phyloP scores from a whole-genome alignment of 1,140 invertebrate genomes.

The Calephelis nemesis region DNA sequence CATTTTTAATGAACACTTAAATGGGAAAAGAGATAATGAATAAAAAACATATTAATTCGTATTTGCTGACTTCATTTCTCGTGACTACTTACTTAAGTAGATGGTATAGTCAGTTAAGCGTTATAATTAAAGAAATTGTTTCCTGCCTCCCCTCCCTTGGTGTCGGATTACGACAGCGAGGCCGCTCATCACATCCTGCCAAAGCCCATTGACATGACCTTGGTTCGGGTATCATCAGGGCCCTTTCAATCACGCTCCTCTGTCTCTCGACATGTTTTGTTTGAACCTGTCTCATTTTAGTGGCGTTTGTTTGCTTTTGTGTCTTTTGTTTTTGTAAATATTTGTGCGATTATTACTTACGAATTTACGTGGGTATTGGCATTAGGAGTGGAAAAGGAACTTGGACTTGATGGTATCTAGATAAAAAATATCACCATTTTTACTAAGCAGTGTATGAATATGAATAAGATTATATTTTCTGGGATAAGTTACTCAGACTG shows the following conservation, averaged over 20 bases:
- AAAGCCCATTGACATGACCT: slow-evolving; percentile 49
- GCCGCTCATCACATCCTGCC: slow-evolving; percentile 61
- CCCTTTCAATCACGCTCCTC: slow-evolving; percentile 41
- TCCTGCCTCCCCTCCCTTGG: slow-evolving; percentile 53
- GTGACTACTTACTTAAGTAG: neutral
- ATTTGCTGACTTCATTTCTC: neutral
- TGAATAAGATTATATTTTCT: too few relatives aligned
- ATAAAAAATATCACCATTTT: too few relatives aligned
- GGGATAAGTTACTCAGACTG: too few relatives aligned
- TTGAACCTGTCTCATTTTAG: slow-evolving; percentile 9
- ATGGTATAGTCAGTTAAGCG: slow-evolving; percentile 39
- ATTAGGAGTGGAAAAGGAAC: too few relatives aligned
- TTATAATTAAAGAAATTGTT: slow-evolving; percentile 58
- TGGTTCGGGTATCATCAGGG: slow-evolving; percentile 53
- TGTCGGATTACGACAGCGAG: slow-evolving; percentile 56
- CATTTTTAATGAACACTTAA: too few relatives aligned
- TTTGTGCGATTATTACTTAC: too few relatives aligned
- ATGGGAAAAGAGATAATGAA: too few relatives aligned
- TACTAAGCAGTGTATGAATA: too few relatives aligned
- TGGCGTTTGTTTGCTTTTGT: neutral
- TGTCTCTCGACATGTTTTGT: slow-evolving; percentile 15
- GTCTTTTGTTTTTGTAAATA: too few relatives aligned
- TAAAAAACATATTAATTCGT: neutral
- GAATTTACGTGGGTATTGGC: too few relatives aligned
- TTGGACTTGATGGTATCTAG: too few relatives aligned